A percentile compares a stretch with the other conserved stretches of the same genome.
phyloP scores from a whole-genome alignment of 2,797 vertebrate species.

The Sebastes trivittatus region DNA sequence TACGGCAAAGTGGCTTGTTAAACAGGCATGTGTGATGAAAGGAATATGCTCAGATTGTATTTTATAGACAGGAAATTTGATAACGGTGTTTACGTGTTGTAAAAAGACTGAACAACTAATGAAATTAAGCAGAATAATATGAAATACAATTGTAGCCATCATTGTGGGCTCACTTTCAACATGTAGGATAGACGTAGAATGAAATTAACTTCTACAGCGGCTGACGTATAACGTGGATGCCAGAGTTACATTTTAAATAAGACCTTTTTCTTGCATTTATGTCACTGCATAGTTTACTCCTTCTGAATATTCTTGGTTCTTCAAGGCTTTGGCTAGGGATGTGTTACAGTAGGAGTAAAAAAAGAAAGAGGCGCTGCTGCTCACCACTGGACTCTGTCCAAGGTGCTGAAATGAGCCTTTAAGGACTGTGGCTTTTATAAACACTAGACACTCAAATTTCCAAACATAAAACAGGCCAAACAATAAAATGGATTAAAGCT shows the following conservation, averaged over 20 bases:
- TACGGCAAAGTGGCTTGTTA: neutral
- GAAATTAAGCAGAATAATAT: neutral
- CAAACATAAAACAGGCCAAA: neutral
- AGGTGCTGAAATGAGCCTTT: constrained; percentile 59
- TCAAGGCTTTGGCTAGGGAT: neutral
- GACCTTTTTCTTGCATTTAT: neutral
- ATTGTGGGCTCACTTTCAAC: no score
- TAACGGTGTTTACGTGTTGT: neutral
- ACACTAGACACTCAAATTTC: neutral
- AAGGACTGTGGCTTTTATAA: constrained; percentile 1
- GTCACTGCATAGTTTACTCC: neutral
- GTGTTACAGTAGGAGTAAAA: neutral
- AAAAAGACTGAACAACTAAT: neutral
- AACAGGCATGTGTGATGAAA: neutral
- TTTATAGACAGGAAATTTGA: neutral
- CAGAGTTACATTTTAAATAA: neutral
- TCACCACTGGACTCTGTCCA: constrained; percentile 57
- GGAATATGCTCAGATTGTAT: neutral
- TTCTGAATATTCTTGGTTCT: neutral
- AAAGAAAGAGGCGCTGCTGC: neutral
- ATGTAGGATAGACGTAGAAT: neutral
- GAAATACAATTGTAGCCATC: neutral
- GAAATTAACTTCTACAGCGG: neutral
- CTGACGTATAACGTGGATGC: neutral
- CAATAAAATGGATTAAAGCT: neutral